A percentile compares a stretch with the other conserved stretches of the same genome.
These are phyloP conservation scores for Onychomys leucogaster DNA, from an alignment of 2,797 vertebrate genomes.

Conservation along the genomic window DNA sequence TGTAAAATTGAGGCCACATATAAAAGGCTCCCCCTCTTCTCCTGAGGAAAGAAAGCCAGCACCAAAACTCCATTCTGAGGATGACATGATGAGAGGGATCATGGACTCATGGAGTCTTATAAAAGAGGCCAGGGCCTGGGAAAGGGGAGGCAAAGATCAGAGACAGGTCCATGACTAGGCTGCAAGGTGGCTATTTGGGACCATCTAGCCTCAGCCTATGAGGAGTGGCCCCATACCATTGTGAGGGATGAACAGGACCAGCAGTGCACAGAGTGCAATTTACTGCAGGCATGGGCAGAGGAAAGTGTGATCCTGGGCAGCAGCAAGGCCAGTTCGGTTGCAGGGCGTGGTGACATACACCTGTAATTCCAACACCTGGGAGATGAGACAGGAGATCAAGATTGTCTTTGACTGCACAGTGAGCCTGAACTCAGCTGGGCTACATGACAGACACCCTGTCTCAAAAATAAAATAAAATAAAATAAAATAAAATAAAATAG, in stretches of 20 bases:
- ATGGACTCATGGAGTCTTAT: fast-evolving
- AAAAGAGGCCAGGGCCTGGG: not conserved
- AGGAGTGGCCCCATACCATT: not conserved
- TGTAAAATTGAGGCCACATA: not conserved
- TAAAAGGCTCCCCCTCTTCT: not conserved
- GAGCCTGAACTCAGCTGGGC: not conserved
- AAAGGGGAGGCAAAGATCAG: not conserved
- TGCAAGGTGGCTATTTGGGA: not conserved
- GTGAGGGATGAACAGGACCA: not conserved
- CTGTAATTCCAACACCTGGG: not conserved
- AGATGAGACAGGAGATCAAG: not conserved
- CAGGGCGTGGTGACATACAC: not conserved
- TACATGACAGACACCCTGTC: not conserved
- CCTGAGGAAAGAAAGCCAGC: not conserved
- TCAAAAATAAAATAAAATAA: not conserved
- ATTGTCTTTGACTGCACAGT: not conserved
- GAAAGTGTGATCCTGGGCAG: too few relatives aligned
- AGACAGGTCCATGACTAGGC: not conserved
- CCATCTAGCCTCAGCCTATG: not conserved
- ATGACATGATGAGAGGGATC: not conserved
- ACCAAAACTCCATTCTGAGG: too few relatives aligned
- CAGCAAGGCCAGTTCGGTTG: not conserved
- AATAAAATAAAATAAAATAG: not conserved
- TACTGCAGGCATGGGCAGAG: too few relatives aligned
- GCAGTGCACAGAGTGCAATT: not conserved